phyloP scores from a whole-genome alignment of 2,888 invertebrate genomes.

The Teleiodes luculella region DNA sequence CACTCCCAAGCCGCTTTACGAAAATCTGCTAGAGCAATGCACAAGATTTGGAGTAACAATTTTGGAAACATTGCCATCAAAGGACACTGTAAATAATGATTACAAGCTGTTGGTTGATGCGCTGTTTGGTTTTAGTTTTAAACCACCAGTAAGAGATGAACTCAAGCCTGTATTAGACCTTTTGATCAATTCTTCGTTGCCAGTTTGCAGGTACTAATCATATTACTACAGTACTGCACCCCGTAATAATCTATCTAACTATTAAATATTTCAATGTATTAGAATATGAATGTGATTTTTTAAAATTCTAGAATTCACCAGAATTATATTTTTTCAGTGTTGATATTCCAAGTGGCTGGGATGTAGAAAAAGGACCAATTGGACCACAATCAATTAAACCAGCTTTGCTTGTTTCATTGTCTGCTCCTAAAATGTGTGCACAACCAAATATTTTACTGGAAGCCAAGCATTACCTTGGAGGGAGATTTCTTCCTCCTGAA shows the following conservation, averaged over 20 bases:
- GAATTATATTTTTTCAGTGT: constrained; percentile 81
- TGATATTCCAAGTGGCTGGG: constrained; percentile 99
- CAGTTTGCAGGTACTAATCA: constrained; percentile 85
- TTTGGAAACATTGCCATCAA: constrained; percentile 75
- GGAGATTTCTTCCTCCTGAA: constrained; percentile 93
- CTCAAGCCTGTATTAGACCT: constrained; percentile 84
- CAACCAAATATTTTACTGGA: constrained; percentile 63
- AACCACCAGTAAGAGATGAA: constrained; percentile 90
- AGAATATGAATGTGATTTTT: too few relatives aligned
- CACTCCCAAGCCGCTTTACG: constrained; percentile 88
- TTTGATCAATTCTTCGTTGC: constrained; percentile 79
- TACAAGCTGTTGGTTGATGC: constrained; percentile 94
- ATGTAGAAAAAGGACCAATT: constrained; percentile 91
- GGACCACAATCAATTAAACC: constrained; percentile 83
- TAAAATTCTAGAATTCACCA: too few relatives aligned
- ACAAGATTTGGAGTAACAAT: constrained; percentile 86
- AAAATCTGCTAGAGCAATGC: constrained; percentile 91
- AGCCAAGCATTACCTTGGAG: constrained; percentile 89
- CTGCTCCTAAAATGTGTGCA: constrained; percentile 97
- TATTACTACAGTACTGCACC: too few relatives aligned
- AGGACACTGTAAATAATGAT: constrained; percentile 56
- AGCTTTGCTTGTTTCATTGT: constrained; percentile 93
- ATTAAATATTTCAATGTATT: too few relatives aligned
- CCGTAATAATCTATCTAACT: too few relatives aligned
- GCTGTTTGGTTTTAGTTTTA: constrained; percentile 98